Conservation (phyloP, 1,140 invertebrate species). For the Lasioglossum albipes region DNA sequence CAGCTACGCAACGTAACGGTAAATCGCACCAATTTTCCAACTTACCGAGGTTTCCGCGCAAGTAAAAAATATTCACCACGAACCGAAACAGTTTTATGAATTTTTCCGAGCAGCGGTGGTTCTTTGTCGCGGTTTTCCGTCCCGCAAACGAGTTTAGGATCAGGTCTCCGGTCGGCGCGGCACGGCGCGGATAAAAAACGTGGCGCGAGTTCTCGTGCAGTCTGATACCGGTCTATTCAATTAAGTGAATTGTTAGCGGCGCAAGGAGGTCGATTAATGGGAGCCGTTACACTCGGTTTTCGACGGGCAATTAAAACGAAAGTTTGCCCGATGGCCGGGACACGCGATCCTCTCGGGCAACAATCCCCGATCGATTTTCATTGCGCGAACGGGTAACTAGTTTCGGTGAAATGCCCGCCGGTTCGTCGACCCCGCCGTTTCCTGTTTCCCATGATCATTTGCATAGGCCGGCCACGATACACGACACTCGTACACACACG, state of each 20-base stretch:
- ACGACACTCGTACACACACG: neutral
- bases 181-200: no score
- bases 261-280: neutral
- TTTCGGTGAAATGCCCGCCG: slow-evolving; percentile 25
- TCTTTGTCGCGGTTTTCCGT: neutral
- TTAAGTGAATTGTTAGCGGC: slow-evolving; percentile 7
- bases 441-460: slow-evolving; percentile 24
- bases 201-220: neutral
- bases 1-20: no score
- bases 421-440: slow-evolving; percentile 33
- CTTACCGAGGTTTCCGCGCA: no score
- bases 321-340: slow-evolving; percentile 3
- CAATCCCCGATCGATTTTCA: slow-evolving; percentile 17
- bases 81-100: no score
- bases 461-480: neutral
- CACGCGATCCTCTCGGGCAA: neutral
- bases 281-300: slow-evolving; percentile 11
- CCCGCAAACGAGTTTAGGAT: neutral
- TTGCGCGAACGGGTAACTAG: slow-evolving; percentile 24
- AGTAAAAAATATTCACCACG: no score
- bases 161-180: neutral
- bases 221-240: slow-evolving; percentile 4
- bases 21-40: no score
- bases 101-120: no score
- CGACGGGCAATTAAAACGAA: slow-evolving; percentile 37